Percentiles rank a stretch among this genome's conserved stretches.
Evolutionary conservation across 2,113 vertebrate species (phyloP).

Genomic region (Crotalus helleri): DNA sequence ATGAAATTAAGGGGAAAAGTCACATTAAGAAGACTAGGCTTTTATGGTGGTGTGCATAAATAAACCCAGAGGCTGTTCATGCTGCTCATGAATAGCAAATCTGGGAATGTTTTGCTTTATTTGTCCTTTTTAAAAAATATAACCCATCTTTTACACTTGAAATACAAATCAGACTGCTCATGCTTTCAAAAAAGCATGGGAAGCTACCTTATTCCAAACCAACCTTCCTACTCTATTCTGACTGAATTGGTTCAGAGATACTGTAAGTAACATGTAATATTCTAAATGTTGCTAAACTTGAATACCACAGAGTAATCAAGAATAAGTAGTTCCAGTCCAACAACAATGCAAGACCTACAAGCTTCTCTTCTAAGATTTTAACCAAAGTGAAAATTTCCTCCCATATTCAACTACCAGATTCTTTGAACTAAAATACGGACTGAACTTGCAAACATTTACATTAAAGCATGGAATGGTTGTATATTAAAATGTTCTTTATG

Average conservation of each 20-base stretch:
- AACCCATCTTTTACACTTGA: too few species aligned
- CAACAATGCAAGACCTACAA: background rate
- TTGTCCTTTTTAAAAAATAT: background rate
- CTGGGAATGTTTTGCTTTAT: background rate
- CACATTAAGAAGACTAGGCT: background rate
- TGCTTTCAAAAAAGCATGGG: background rate
- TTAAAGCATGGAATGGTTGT: background rate
- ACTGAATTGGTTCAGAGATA: background rate
- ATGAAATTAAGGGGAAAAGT: background rate
- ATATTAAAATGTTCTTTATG: background rate
- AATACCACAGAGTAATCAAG: background rate
- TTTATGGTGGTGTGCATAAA: background rate
- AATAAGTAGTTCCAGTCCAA: background rate
- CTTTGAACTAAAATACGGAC: background rate
- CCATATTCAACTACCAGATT: background rate
- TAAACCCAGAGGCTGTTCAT: background rate
- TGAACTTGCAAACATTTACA: background rate
- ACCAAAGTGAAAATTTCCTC: background rate
- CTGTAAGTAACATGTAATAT: background rate
- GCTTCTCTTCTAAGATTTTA: background rate
- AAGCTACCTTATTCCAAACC: background rate
- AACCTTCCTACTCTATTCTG: background rate
- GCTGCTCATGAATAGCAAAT: background rate
- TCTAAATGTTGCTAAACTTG: background rate
- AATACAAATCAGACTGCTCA: background rate